Conservation (phyloP, 2,797 vertebrate species). For the Leptatherina wallacei region DNA sequence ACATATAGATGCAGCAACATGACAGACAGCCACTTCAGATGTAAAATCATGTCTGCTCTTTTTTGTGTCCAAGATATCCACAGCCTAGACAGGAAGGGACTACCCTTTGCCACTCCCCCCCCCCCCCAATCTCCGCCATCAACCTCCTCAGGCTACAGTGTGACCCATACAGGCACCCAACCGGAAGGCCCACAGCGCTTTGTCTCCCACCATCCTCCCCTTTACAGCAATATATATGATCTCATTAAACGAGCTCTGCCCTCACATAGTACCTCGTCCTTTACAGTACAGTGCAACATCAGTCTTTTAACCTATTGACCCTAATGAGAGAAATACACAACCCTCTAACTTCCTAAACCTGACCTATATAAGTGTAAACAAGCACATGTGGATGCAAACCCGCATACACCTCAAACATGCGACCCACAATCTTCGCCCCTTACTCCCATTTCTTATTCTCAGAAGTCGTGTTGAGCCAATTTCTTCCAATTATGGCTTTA, state of each 20-base stretch:
- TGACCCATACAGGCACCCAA: slow-evolving; percentile 79
- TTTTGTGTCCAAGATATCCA: slow-evolving; percentile 44
- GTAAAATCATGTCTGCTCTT: slow-evolving; percentile 46
- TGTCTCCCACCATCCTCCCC: slow-evolving; percentile 31
- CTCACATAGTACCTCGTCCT: slow-evolving; percentile 25
- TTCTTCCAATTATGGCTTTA: slow-evolving; percentile 14
- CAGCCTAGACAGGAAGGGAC: slow-evolving; percentile 48
- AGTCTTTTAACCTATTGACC: slow-evolving; percentile 50
- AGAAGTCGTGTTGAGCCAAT: slow-evolving; percentile 19
- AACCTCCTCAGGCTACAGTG: slow-evolving; percentile 60
- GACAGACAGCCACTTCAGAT: slow-evolving; percentile 45
- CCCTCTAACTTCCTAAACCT: slow-evolving; percentile 39
- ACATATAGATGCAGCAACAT: slow-evolving; percentile 31
- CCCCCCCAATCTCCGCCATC: slow-evolving; percentile 35
- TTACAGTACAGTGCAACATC: slow-evolving; percentile 51
- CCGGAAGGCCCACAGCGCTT: slow-evolving; percentile 63
- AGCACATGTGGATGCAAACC: slow-evolving; percentile 9
- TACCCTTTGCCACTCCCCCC: slow-evolving; percentile 25
- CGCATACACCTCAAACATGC: background rate
- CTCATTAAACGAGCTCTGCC: slow-evolving; percentile 55
- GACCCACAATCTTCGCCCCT: background rate
- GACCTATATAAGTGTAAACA: slow-evolving; percentile 52
- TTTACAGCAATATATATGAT: slow-evolving; percentile 51
- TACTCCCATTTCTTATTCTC: background rate
- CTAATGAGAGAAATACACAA: slow-evolving; percentile 32